Percentiles rank a stretch among this genome's conserved stretches.
Conservation (phyloP, 2,113 vertebrate species). For the Larimichthys crocea region DNA sequence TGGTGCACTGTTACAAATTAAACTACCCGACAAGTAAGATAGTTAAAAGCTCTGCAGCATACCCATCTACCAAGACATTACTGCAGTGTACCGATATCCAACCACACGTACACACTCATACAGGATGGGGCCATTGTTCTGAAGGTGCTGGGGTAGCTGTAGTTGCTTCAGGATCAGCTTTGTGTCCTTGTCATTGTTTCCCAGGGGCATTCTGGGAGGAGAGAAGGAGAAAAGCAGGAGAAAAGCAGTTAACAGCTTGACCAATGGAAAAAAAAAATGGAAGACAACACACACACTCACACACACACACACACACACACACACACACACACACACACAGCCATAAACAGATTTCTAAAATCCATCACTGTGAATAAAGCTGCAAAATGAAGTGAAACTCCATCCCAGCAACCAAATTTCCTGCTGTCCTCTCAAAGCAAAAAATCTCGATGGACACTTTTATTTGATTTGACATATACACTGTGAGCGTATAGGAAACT, state of each 20-base stretch:
- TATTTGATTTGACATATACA: constrained; percentile 17
- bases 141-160: constrained; percentile 24
- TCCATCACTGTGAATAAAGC: constrained; percentile 52
- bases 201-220: constrained; percentile 42
- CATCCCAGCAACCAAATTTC: constrained; percentile 31
- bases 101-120: constrained; percentile 4
- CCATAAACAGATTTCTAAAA: constrained; percentile 51
- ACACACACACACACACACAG: constrained; percentile 3
- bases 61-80: neutral
- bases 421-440: constrained; percentile 17
- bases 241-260: constrained; percentile 51
- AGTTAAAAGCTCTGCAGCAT: neutral
- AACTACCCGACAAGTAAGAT: neutral
- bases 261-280: constrained; percentile 43
- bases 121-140: constrained; percentile 9
- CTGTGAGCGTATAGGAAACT: neutral
- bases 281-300: neutral
- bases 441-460: constrained; percentile 43
- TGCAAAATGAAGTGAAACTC: constrained; percentile 54
- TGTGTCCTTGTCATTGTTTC: constrained; percentile 64
- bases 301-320: constrained; percentile 6
- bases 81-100: neutral
- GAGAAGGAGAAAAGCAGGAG: constrained; percentile 39
- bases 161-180: constrained; percentile 27
- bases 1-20: neutral